A percentile compares a stretch with the other conserved stretches of the same genome.
Conservation (phyloP, 2,888 invertebrate genomes). For the Drosophila macrothrix region DNA sequence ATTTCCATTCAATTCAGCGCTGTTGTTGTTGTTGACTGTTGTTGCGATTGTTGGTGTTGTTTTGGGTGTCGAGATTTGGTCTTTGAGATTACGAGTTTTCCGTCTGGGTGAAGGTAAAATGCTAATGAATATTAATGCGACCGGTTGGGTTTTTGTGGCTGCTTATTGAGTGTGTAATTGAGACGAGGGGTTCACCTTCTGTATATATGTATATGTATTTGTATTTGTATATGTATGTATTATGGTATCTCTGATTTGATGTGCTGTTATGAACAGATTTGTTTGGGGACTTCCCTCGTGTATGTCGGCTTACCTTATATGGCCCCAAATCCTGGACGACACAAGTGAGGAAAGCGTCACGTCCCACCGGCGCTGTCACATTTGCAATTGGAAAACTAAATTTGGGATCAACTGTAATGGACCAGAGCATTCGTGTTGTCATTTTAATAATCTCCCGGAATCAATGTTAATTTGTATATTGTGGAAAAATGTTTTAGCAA, state of each 20-base stretch:
- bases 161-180: slow-evolving; percentile 80
- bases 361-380: slow-evolving; percentile 89
- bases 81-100: slow-evolving; percentile 68
- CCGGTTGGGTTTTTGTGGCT: slow-evolving; percentile 59
- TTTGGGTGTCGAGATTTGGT: slow-evolving; percentile 73
- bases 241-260: slow-evolving; percentile 40
- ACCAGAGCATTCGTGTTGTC: slow-evolving; percentile 38
- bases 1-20: slow-evolving; percentile 51
- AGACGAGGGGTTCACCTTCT: slow-evolving; percentile 30
- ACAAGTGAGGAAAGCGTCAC: slow-evolving; percentile 89
- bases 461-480: slow-evolving; percentile 45
- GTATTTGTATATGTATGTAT: background rate
- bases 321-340: slow-evolving; percentile 89
- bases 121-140: slow-evolving; percentile 79
- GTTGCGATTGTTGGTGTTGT: slow-evolving; percentile 45
- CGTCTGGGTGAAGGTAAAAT: slow-evolving; percentile 59
- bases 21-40: slow-evolving; percentile 28
- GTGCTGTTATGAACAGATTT: slow-evolving; percentile 47
- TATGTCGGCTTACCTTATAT: slow-evolving; percentile 87
- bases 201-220: background rate
- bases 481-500: slow-evolving; percentile 19
- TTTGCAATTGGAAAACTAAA: slow-evolving; percentile 89
- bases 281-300: slow-evolving; percentile 1
- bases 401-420: slow-evolving; percentile 87
- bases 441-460: slow-evolving; percentile 37